These are phyloP conservation scores for Bombyx huttoni DNA, from an alignment of 2,888 invertebrate genomes.

Conservation along the genomic window DNA sequence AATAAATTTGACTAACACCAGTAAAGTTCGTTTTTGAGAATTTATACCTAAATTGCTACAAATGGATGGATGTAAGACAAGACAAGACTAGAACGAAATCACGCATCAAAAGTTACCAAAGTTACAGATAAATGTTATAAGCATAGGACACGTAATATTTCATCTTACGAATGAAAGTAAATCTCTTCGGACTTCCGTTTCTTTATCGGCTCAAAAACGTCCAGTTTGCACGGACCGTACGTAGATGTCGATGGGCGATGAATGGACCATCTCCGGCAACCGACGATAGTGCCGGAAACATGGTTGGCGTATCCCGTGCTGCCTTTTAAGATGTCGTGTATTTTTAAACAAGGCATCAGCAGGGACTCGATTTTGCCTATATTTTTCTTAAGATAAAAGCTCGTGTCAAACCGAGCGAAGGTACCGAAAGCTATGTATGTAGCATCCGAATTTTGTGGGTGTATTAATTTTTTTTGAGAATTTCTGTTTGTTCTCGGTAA, in stretches of 20 bases:
- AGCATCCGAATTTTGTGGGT: too few species aligned
- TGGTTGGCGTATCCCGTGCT: slow-evolving; percentile 20
- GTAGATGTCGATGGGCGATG: slow-evolving; percentile 39
- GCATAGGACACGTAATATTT: background rate
- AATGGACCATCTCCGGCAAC: slow-evolving; percentile 50
- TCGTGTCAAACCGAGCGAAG: too few species aligned
- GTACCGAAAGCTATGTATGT: too few species aligned
- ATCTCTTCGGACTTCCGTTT: slow-evolving; percentile 18
- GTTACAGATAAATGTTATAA: too few species aligned
- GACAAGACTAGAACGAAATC: too few species aligned
- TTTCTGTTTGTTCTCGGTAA: too few species aligned
- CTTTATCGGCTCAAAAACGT: slow-evolving; percentile 14
- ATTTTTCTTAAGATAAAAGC: background rate
- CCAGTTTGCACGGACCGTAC: slow-evolving; percentile 16
- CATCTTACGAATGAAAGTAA: slow-evolving; percentile 12
- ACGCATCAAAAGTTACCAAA: too few species aligned
- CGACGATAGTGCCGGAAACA: slow-evolving; percentile 42
- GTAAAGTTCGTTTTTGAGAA: too few species aligned
- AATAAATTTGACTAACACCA: too few species aligned
- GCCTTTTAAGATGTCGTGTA: slow-evolving; percentile 40
- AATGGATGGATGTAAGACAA: too few species aligned
- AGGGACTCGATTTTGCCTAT: background rate
- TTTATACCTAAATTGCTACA: too few species aligned
- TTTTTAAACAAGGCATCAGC: slow-evolving; percentile 14
- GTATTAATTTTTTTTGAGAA: too few species aligned